Base-by-base conservation (phyloP, 2,888 invertebrate genomes). In the Pegoplata infirma region DNA sequence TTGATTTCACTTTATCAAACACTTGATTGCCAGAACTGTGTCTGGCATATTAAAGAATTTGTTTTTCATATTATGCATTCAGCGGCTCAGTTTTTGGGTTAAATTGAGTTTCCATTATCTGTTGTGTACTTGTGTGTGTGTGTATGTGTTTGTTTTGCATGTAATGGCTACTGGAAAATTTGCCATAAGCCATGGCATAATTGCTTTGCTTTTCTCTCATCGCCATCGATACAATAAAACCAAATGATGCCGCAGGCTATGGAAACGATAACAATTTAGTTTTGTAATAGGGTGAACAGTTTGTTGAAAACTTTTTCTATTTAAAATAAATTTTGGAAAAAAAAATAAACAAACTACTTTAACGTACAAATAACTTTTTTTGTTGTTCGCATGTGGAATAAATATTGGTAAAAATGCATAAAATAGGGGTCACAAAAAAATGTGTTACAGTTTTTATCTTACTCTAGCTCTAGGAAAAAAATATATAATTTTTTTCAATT, bases 161-260 rank as follows among this genome's bases (percentile, higher is more conserved):
- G 63, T 63, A 49, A 63, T 67, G 61, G 55, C 49, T 63, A 56
- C 56, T 59, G 23, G 32, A 44, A 46, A 56, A 53, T 46, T 73
- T 64, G 64, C 77, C 72, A 59, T 53, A 36, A 64, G 77, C 67
- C 77, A 73, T 58, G 69, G 36, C 59, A 73, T 73, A 77, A 77
- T 77, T 67, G 72, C 72, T 68, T 46, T 56, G 68, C 68, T 66
- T 16, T 16, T 46, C 72, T 53, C 63, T 68, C 68, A 64, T 53
- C 64, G 58, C 58, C n/a, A 64, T 68, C 73, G 46, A 72, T 59
- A 68, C 63, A 77, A 77, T 68, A 73, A 68, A 77, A 63, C 56
- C 23, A 63, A 73, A 73, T 44, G 63, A 36, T 67, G 56, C 77
- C 58, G 51, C 68, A 47, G 73, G 77, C 72, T 32, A 49, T 56